Evolutionary conservation across 2,888 invertebrate species (phyloP), one percentile per base, ranked within the genome.

Genomic region (Trisateles emortualis): DNA sequence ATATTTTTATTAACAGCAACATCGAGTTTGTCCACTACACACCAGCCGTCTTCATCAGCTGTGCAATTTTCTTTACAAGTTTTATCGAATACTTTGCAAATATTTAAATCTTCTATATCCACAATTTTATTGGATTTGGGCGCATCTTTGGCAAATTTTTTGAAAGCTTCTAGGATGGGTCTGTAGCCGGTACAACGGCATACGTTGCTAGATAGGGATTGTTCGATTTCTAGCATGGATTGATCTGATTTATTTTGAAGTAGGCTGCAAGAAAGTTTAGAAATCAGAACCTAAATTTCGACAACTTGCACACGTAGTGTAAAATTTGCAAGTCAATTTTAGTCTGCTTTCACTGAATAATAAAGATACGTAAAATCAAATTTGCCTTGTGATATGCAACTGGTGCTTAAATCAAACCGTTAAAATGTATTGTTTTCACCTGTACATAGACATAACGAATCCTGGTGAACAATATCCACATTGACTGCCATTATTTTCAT

Each of bases 121-220:
- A 74, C 14, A 35, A 94, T 84, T 35, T 82, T 79, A 13, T 86
- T 83, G 0, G 90, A 79, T 11, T 75, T 69, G 0, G 93, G 89
- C 6, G 94, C 93, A 69, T 95, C 95, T 14, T 78, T 86, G 0
- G 95, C 95, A 60, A 96, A 95, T 11, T 95, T 94, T 74, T 96
- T 96, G 84, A 96, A 96, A 0, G 96, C 94, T 68, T 96, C 96
- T 42, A 96, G 78, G 49, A 97, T 97, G 0, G 96, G 94, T 4
- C 96, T 90, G 70, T 96, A 96, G 0, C 96, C 96, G 0, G 97
- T 97, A 74, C 97, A 97, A 30, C 97, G 94, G 62, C 97, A 97
- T 8, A 96, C 93, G 66, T 96, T 96, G 52, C 96, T 95, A n/a
- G 95, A 96, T 62, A 96, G 95, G 0, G 95, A 94, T 62, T 95